Base-by-base conservation (phyloP, 1,140 invertebrate species). In the Onthophagus taurus region DNA sequence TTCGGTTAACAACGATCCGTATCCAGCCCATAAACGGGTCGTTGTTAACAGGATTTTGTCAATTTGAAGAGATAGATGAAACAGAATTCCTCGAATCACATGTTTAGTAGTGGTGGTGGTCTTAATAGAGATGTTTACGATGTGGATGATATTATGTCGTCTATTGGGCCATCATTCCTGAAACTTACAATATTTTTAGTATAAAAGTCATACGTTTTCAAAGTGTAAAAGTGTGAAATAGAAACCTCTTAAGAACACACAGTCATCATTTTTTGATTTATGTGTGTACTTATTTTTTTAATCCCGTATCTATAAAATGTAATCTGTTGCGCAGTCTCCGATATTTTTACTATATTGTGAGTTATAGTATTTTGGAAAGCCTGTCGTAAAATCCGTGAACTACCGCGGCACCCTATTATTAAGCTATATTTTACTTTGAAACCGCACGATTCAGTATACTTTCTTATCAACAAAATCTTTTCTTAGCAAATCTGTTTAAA, bases 121-220 rank as follows among this genome's bases (percentile, higher is more conserved):
- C n/a, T 34, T 18, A 16, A 34, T 34, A 18, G 17, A 34, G 8
- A 34, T 21, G 24, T n/a, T 20, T 18, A 18, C 24, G 20, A 37
- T 37, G 35, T 37, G 20, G 35, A 37, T 21, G 35, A 21, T 37
- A 37, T 37, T 37, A 37, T 18, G 35, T 37, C 35, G 6, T 37
- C 35, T 11, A 37, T 37, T 37, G 35, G 24, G 35, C 35, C 35
- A 37, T 37, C 35, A 16, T 37, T 37, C 35, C 35, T 37, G 35
- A 21, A 37, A 37, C 35, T 37, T 18, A 2, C 7, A 34, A 18
- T 14, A 14, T 18, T 34, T 34, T 3, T 34, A 17, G 19, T 16
- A 18, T 18, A 14, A 34, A 9, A 34, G 3, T 16, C 8, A 34
- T 34, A 34, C 17, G 19, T 34, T 34, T 34, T 17, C 4, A 9